Evolutionary conservation across 2,797 vertebrate species (phyloP).

Genomic region (Sphenopsis melanotis): DNA sequence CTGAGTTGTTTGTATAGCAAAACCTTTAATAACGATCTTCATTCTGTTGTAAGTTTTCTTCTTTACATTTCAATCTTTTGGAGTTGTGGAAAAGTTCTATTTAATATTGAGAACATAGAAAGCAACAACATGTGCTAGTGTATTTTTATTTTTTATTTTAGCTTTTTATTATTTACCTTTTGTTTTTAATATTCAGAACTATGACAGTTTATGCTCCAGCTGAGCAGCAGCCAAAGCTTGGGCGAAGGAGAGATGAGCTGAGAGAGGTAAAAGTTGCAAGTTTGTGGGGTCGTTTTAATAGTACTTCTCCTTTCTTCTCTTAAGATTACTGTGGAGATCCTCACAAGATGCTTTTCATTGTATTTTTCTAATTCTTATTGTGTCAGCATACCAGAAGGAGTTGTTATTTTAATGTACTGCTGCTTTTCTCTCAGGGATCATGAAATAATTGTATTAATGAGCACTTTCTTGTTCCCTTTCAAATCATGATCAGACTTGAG

Average conservation of each 20-base stretch:
- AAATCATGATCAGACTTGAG: background rate
- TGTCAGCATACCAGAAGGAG: background rate
- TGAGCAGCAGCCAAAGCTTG: slow-evolving; percentile 89
- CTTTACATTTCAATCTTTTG: background rate
- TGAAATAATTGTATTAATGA: background rate
- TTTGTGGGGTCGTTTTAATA: background rate
- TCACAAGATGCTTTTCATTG: background rate
- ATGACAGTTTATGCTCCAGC: slow-evolving; percentile 88
- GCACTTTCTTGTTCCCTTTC: background rate
- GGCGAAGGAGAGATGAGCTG: slow-evolving; percentile 86
- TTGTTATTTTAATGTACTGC: background rate
- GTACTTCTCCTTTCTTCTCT: background rate
- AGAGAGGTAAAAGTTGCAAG: slow-evolving; percentile 80
- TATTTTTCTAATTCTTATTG: background rate
- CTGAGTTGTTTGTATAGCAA: background rate
- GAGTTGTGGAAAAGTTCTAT: background rate
- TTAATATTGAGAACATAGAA: background rate
- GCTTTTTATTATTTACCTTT: background rate
- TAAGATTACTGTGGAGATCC: background rate
- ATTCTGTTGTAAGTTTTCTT: background rate
- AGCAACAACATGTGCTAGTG: background rate
- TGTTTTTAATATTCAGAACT: slow-evolving; percentile 72
- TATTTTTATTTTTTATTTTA: background rate
- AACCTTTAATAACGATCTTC: background rate
- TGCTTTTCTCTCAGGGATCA: background rate